Evolutionary conservation across 2,797 vertebrate species (phyloP).

Genomic region (Brotula barbata): DNA sequence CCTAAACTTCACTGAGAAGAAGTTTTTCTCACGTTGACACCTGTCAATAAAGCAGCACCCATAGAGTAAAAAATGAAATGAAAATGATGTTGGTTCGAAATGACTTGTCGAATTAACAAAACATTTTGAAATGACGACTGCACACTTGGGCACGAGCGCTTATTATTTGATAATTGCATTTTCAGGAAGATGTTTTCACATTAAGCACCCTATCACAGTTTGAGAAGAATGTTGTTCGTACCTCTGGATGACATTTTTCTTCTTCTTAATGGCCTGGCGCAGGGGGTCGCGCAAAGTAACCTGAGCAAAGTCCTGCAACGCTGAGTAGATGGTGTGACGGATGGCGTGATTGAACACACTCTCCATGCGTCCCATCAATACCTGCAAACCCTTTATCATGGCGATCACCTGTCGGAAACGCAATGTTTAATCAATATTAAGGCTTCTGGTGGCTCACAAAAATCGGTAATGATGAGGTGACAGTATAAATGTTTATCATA

Average conservation of each 20-base stretch:
- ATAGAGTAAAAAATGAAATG: too few relatives aligned
- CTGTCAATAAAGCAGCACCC: too few relatives aligned
- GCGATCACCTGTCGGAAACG: slow-evolving; percentile 87
- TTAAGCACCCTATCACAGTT: too few relatives aligned
- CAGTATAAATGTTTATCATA: background rate
- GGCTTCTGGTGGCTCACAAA: accelerated
- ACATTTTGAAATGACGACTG: too few relatives aligned
- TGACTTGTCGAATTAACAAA: too few relatives aligned
- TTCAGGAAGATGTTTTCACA: too few relatives aligned
- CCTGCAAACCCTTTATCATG: slow-evolving; percentile 98
- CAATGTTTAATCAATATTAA: background rate
- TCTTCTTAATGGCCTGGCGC: slow-evolving; percentile 96
- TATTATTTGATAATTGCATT: too few relatives aligned
- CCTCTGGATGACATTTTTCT: slow-evolving; percentile 98
- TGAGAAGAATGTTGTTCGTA: slow-evolving; percentile 37
- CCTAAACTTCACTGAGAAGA: too few relatives aligned
- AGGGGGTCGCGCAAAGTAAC: slow-evolving; percentile 91
- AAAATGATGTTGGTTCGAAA: too few relatives aligned
- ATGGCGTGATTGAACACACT: slow-evolving; percentile 99
- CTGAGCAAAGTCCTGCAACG: slow-evolving; percentile 96
- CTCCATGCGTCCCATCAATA: slow-evolving; percentile 98
- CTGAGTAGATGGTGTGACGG: slow-evolving; percentile 96
- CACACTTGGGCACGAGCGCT: too few relatives aligned
- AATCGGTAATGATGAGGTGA: background rate
- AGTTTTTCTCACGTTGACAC: too few relatives aligned